Percentiles rank a stretch among this genome's conserved stretches.
Conservation (phyloP, 2,113 vertebrate species). For the Xerus inauris region DNA sequence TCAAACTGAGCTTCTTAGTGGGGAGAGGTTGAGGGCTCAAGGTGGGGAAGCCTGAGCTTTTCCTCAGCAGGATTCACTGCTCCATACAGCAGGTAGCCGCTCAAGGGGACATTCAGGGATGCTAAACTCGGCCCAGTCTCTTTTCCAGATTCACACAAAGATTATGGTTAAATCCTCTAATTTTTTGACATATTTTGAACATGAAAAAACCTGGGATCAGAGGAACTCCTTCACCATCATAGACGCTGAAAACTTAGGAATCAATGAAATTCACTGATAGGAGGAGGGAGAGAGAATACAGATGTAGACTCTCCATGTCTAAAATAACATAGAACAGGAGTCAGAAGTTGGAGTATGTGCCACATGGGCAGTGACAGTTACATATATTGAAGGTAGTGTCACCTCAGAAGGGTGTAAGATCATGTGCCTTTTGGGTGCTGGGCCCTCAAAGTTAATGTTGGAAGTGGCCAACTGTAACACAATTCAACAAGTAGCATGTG, state of each 20-base stretch:
- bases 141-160: neutral
- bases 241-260: neutral
- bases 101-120: neutral
- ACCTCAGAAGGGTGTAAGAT: neutral
- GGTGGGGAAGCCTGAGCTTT: too few relatives aligned
- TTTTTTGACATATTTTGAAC: neutral
- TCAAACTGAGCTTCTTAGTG: neutral
- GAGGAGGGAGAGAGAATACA: neutral
- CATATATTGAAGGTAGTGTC: neutral
- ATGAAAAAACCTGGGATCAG: neutral
- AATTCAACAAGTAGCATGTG: neutral
- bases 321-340: neutral
- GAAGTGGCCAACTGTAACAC: neutral
- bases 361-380: neutral
- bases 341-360: neutral
- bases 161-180: neutral
- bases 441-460: neutral
- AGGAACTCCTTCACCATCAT: neutral
- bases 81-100: neutral
- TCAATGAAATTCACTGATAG: neutral
- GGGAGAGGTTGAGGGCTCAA: neutral
- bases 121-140: neutral
- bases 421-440: neutral
- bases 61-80: rapidly evolving
- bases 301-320: neutral